phyloP scores from a whole-genome alignment of 2,113 vertebrate species.

The Myiagra hebetior region DNA sequence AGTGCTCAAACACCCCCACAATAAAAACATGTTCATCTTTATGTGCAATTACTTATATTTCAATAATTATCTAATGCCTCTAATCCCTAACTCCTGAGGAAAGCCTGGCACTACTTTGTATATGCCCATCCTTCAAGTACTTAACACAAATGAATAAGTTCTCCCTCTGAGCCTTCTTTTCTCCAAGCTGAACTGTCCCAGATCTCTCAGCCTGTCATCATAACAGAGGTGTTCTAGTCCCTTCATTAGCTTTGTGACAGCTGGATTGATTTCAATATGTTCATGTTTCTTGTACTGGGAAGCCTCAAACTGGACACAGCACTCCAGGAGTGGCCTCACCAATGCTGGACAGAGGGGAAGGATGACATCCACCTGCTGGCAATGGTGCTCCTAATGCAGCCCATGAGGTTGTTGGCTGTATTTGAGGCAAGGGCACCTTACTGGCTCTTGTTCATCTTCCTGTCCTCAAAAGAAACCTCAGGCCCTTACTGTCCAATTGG shows the following conservation, averaged over 20 bases:
- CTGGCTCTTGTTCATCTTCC: background rate
- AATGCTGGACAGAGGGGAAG: background rate
- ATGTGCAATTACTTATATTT: background rate
- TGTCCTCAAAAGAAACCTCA: background rate
- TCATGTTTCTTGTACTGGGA: background rate
- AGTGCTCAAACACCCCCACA: background rate
- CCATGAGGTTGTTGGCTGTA: background rate
- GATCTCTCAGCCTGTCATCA: background rate
- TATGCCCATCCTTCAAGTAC: fast-evolving
- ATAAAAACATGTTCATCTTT: background rate
- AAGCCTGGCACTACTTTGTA: background rate
- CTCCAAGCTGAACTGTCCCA: background rate
- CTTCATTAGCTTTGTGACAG: background rate
- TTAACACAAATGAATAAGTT: background rate
- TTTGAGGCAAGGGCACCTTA: background rate
- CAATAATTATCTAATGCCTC: background rate
- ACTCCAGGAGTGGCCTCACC: background rate
- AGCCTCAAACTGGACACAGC: background rate
- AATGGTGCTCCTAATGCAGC: background rate
- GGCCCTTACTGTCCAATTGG: background rate
- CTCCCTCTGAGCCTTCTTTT: background rate
- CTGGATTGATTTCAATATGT: background rate
- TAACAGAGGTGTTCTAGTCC: background rate
- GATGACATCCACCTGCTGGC: background rate
- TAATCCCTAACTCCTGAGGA: background rate